Conservation (phyloP, 2,888 invertebrate species). For the Onchidella celtica region DNA sequence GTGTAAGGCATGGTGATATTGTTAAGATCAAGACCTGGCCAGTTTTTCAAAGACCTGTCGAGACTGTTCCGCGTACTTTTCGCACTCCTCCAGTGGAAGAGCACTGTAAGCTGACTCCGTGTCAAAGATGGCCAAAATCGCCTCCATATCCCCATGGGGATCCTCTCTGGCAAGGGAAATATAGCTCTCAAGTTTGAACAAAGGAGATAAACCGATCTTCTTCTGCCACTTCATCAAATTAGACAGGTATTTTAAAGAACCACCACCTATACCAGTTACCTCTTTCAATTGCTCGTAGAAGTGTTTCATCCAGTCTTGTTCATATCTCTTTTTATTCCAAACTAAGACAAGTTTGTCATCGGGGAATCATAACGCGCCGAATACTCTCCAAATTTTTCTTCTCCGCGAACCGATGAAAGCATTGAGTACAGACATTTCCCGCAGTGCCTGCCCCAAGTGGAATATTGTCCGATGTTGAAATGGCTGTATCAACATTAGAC, state of each 20-base stretch:
- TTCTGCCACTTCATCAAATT: slow-evolving; percentile 31
- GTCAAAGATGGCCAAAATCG: slow-evolving; percentile 3
- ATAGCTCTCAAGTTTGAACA: slow-evolving; percentile 10
- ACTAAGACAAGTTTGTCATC: slow-evolving; percentile 53
- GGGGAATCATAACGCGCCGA: slow-evolving; percentile 61
- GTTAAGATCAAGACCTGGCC: slow-evolving; percentile 33
- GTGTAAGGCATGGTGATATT: slow-evolving; percentile 32
- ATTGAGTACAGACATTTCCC: slow-evolving; percentile 65
- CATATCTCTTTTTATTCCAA: slow-evolving; percentile 24
- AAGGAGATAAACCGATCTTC: not conserved
- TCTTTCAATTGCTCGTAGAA: slow-evolving; percentile 26
- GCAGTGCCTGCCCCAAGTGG: slow-evolving; percentile 59
- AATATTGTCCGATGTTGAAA: slow-evolving; percentile 58
- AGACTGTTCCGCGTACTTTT: slow-evolving; percentile 21
- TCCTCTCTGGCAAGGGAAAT: slow-evolving; percentile 14
- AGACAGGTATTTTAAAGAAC: not conserved
- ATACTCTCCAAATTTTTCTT: slow-evolving; percentile 59
- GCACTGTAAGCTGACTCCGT: slow-evolving; percentile 32
- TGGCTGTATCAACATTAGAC: slow-evolving; percentile 53
- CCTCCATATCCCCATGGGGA: slow-evolving; percentile 27
- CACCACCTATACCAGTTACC: not conserved
- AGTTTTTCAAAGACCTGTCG: slow-evolving; percentile 8
- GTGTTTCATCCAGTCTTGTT: slow-evolving; percentile 17
- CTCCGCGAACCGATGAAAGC: slow-evolving; percentile 68
- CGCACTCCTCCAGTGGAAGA: slow-evolving; percentile 1